Base-by-base conservation (phyloP, 2,888 invertebrate genomes). In the Xanthorhoe spadicearia region DNA sequence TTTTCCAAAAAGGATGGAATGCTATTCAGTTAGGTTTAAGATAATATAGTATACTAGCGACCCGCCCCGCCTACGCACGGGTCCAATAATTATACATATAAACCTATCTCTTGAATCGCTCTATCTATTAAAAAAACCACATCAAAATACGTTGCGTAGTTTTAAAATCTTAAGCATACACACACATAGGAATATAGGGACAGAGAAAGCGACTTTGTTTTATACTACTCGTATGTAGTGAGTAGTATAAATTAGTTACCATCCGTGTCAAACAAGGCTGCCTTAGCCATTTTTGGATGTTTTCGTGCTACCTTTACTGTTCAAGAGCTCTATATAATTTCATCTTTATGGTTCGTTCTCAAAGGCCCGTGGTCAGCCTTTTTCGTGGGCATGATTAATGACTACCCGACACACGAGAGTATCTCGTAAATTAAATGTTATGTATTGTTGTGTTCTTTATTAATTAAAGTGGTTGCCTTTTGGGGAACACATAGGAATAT, bases 341-440 rank as follows among this genome's bases (percentile, higher is more conserved):
- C 32, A 46, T 49, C 38, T 62, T 19, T 54, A 50, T 28, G 8
- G 17, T 56, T 59, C 49, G 48, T 23, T 54, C 46, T 55, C 32
- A 35, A 51, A 58, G 53, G 43, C 38, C 32, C 68, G 67, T 63
- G 72, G 70, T 61, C 64, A 66, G 68, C 74, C 50, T 70, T 72
- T 71, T 69, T 67, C 63, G 71, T 64, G 23, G 49, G 46, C 61
- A 67, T 72, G 68, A 72, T 74, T 71, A 70, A 74, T 71, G 68
- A 48, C 48, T 17, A 50, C 10, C 23, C 52, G 52, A 35, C 54
- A 59, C 67, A 70, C 68, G 64, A 62, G 50, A 69, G 67, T 64
- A 62, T 72, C 68, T 70, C 71, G 72, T 69, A 69, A 74, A 71
- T 71, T 67, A 72, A 72, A 72, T 61, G 67, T 72, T 66, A 70